phyloP scores from a whole-genome alignment of 2,113 vertebrate species.

The pig (Sus scrofa) region DNA sequence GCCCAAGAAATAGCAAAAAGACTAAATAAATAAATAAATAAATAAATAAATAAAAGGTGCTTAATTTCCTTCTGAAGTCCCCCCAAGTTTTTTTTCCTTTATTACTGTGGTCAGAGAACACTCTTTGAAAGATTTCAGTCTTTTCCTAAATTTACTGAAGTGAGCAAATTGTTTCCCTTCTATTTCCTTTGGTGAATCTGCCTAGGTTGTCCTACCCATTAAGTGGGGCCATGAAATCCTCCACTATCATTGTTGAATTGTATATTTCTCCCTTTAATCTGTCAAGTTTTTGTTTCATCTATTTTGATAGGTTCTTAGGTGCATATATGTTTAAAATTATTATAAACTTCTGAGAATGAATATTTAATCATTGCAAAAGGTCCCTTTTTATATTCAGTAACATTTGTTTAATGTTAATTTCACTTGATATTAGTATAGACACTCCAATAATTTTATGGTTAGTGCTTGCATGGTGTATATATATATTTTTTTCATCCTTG shows the following conservation, averaged over 20 bases:
- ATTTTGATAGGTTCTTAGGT: neutral
- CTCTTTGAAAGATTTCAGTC: conserved; percentile 2
- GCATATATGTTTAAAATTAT: neutral
- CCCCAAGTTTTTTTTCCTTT: neutral
- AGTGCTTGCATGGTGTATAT: neutral
- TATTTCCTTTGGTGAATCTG: neutral
- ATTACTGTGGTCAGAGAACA: conserved; percentile 3
- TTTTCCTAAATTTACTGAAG: neutral
- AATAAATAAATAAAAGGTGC: no score
- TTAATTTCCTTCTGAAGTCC: neutral
- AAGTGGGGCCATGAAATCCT: neutral
- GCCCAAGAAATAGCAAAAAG: no score
- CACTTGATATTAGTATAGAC: neutral
- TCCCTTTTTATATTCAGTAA: neutral
- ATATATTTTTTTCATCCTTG: neutral
- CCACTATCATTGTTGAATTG: conserved; percentile 8
- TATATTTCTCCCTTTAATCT: neutral
- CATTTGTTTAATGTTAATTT: conserved; percentile 30
- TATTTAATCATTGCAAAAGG: neutral
- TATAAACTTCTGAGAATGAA: neutral
- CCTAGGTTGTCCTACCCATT: neutral
- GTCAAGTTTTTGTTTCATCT: neutral
- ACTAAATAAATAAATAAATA: no score
- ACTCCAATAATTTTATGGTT: neutral
- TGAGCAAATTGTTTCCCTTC: neutral